Base-by-base conservation (phyloP, 2,888 invertebrate species). In the Spicauda simplicius region DNA sequence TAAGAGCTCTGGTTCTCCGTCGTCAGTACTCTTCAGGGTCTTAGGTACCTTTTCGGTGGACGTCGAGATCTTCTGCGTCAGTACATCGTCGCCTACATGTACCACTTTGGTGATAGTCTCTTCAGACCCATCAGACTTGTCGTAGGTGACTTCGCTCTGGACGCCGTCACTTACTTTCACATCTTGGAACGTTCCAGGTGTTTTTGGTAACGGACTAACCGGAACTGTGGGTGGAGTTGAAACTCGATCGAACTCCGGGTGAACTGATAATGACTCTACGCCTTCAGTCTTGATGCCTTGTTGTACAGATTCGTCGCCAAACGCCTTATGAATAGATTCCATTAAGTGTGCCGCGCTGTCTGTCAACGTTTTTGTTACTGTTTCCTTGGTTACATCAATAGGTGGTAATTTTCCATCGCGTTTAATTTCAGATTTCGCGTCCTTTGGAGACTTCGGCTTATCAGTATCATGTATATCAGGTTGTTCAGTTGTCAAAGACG, bases 161-260 rank as follows among this genome's bases (percentile, higher is more conserved):
- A 91, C 83, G 37, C 89, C 86, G 69, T 90, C 89, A 71, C 81
- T 82, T 12, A 85, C 74, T 82, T 91, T 92, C 0, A 90, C 71
- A 71, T 92, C 92, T 76, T 88, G 88, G 66, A 86, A 86, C 74
- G 79, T 82, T 71, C 78, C 83, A 41, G 85, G 90, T 69, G 78
- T 88, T 75, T 86, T 93, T 72, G 83, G 94, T 74, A 87, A 77
- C 72, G 96, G 96, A 82, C 96, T 96, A 0, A 95, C 95, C 25
- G 96, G 96, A 10, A 95, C 96, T 25, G 96, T 96, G 52, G 96
- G 95, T 69, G 96, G 96, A 33, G 96, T 96, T 69, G 95, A 90
- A 33, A 90, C 90, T 72, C 94, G 88, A 19, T 87, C 83, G 60
- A 78, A 73, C 25, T 84, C 80, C 30, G 84, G 74, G 19, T 69